A percentile compares a stretch with the other conserved stretches of the same genome.
Evolutionary conservation across 2,888 invertebrate species (phyloP).

Genomic region (Choreutis nemorana): DNA sequence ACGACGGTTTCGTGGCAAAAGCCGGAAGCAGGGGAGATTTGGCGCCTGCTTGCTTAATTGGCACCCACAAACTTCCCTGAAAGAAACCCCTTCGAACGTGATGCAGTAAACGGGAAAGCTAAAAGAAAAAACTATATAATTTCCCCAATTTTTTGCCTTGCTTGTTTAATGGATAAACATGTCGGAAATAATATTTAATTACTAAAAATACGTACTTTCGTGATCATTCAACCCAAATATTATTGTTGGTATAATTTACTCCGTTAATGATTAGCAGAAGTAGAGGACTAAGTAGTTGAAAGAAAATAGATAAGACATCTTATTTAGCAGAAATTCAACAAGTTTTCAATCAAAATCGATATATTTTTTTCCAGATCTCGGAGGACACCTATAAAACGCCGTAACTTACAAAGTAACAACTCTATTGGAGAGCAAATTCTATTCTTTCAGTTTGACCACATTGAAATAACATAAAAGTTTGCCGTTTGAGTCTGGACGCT

Average conservation of each 20-base stretch:
- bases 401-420: conserved; percentile 19
- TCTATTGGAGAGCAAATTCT: conserved; percentile 25
- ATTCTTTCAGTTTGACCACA: conserved; percentile 41
- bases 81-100: conserved; percentile 30
- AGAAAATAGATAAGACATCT: too few relatives aligned
- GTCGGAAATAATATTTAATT: too few relatives aligned
- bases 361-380: too few relatives aligned
- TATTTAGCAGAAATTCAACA: too few relatives aligned
- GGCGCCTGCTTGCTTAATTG: conserved; percentile 46
- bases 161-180: too few relatives aligned
- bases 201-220: too few relatives aligned
- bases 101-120: conserved; percentile 29
- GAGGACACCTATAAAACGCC: too few relatives aligned
- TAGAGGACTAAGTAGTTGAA: too few relatives aligned
- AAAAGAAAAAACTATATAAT: conserved; percentile 23
- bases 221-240: too few relatives aligned
- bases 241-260: too few relatives aligned
- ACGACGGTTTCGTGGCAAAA: conserved; percentile 26
- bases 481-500: conserved; percentile 42
- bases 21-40: conserved; percentile 31
- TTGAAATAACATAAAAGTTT: conserved; percentile 60
- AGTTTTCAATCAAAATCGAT: too few relatives aligned
- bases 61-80: conserved; percentile 43
- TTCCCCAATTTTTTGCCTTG: conserved; percentile 14
- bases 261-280: too few relatives aligned